phyloP scores from a whole-genome alignment of 2,113 vertebrate species.

The Brachypodius melanocephalos region DNA sequence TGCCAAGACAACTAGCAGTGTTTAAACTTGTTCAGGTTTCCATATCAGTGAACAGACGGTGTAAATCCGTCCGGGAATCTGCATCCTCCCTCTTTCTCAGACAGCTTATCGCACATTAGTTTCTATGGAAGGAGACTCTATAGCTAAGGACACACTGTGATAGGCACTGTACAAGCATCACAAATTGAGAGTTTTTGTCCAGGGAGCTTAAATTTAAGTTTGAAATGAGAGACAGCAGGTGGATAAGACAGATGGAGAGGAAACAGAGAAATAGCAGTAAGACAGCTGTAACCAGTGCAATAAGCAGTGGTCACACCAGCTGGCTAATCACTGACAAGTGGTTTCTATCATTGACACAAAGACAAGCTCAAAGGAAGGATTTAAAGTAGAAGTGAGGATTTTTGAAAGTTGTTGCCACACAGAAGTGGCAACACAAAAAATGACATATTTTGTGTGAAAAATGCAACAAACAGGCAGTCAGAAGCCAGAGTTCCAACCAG shows the following conservation, averaged over 20 bases:
- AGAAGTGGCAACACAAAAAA: neutral
- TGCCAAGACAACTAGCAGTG: neutral
- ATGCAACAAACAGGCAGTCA: neutral
- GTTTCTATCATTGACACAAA: neutral
- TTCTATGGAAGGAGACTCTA: neutral
- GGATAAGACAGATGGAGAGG: constrained; percentile 58
- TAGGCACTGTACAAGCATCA: constrained; percentile 9
- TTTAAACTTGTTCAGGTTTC: neutral
- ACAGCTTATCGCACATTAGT: neutral
- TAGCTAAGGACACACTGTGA: neutral
- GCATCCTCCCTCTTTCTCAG: neutral
- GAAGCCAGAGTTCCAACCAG: neutral
- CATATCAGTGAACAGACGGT: neutral
- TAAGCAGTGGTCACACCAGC: constrained; percentile 58
- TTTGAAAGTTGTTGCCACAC: neutral
- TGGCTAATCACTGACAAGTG: constrained; percentile 50
- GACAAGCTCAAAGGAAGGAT: neutral
- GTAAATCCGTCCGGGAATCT: neutral
- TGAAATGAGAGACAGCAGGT: constrained; percentile 52
- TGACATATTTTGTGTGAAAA: neutral
- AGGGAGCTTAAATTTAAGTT: constrained; percentile 44
- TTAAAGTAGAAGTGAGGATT: constrained; percentile 19
- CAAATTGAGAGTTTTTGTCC: constrained; percentile 29
- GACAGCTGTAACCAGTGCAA: constrained; percentile 45
- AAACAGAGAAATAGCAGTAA: constrained; percentile 52